Conservation (phyloP, 64 coral and sea anemone genomes). For the Pocillopora verrucosa region DNA sequence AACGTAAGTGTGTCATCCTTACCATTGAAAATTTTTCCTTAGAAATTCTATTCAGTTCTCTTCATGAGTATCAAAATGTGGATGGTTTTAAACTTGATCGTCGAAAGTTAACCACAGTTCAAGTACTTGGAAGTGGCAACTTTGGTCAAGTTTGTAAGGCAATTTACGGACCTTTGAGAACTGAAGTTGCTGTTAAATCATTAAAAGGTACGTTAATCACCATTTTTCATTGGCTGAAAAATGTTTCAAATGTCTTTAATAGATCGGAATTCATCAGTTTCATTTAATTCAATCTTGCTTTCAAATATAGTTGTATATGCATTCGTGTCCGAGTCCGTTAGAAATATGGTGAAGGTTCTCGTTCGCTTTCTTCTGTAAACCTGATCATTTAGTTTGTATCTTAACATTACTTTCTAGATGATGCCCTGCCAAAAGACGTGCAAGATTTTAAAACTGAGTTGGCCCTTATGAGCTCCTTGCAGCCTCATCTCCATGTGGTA, state of each 20-base stretch:
- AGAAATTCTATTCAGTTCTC: neutral
- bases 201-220: neutral
- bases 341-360: too few species aligned
- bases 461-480: constrained; percentile 48
- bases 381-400: too few species aligned
- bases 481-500: constrained; percentile 45
- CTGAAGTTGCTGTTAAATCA: constrained; percentile 12
- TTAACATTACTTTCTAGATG: neutral
- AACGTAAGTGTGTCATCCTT: too few species aligned
- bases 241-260: neutral
- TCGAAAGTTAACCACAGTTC: neutral
- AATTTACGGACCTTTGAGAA: neutral
- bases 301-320: too few species aligned
- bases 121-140: constrained; percentile 15
- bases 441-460: constrained; percentile 53
- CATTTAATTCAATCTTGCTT: too few species aligned
- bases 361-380: too few species aligned
- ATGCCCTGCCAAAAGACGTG: constrained; percentile 34
- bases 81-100: neutral
- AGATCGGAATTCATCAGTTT: neutral
- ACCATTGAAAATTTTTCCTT: neutral
- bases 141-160: constrained; percentile 28
- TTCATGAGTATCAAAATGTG: neutral
- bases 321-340: too few species aligned
- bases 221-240: too few species aligned